Base-by-base conservation (phyloP, 2,888 invertebrate genomes). In the Rhagonycha lutea region DNA sequence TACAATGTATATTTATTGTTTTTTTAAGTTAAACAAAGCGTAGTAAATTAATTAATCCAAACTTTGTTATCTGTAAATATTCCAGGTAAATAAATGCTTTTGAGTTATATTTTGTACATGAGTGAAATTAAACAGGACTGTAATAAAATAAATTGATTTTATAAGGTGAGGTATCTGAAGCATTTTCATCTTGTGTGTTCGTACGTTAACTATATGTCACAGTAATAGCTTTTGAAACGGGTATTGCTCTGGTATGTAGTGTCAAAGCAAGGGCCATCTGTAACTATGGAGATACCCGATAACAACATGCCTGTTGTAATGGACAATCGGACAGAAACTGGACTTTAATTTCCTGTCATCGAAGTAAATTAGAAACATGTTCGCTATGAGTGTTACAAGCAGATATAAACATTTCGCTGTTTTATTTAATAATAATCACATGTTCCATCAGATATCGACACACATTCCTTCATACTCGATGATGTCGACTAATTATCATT, bases 341-440 rank as follows among this genome's bases (percentile, higher is more conserved):
- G 83, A 85, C 84, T 85, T 86, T 86, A 86, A 86, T 86, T 86
- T 86, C 86, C 86, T 84, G 86, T 85, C 85, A 85, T 86, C 84
- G 83, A 83, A 82, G 82, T 84, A 84, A 85, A 85, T 85, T 85
- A 85, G 84, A 82, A 82, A 79, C 82, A 81, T 82, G 83, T 83
- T 81, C 82, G 78, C 75, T 78, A 71, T 74, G 81, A 82, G 80
- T 82, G 82, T 82, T 81, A 82, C 81, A 82, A 69, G 69, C 65
- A 74, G 81, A 81, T 80, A 78, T 71, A 80, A 80, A 81, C 81
- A 82, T 81, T 81, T 82, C 80, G 61, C 32, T 75, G 68, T 75
- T 70, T 70, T 70, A 74, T 67, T 65, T 65, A 65, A 65, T 65
- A 65, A 70, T 73, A 61, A 69, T 68, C 29, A 24, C 69, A 63